Base-by-base conservation (phyloP, 2,888 invertebrate species). In the Ennomos erosarius region DNA sequence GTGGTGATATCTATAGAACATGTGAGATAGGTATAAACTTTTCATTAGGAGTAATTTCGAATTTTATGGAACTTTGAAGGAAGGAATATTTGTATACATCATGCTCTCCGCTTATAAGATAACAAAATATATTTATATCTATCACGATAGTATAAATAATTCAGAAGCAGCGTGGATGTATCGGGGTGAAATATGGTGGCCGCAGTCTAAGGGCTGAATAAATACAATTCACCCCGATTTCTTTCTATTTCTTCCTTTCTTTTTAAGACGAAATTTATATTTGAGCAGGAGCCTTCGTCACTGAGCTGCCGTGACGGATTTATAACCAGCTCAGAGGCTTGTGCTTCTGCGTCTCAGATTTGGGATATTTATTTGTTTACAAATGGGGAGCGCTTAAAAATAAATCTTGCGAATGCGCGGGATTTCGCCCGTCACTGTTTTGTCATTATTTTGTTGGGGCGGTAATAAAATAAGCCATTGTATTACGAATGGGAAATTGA, bases 141-240 rank as follows among this genome's bases (percentile, higher is more conserved):
- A 82, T 82, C 79, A 74, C 74, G 76, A 80, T 81, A 72, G 49
- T 73, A 89, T 90, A 90, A 86, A 90, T 90, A 88, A 90, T 90
- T 89, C 90, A 90, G 73, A 68, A 79, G 76, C 73, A 69, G 71
- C 70, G 77, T 70, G 76, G 75, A 80, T 76, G 76, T 81, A 77
- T 77, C 75, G 70, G 34, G 69, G 79, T 87, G 87, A 90, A 85
- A 87, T 89, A 89, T 86, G 72, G 84, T 77, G 73, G 76, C 76
- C 69, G 72, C 76, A 75, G 75, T 70, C 70, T 76, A 65, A 56
- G 70, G 76, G 78, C 74, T 69, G 79, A 77, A 85, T 84, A 83
- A 77, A 84, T 80, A 80, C 76, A 72, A 79, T 78, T 74, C 72
- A 69, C 68, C 71, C 69, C 67, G 67, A 68, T 69, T 73, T 78